Evolutionary conservation across 2,888 invertebrate genomes (phyloP), one percentile per base, ranked within the genome.

Genomic region (Zonitis immaculata): DNA sequence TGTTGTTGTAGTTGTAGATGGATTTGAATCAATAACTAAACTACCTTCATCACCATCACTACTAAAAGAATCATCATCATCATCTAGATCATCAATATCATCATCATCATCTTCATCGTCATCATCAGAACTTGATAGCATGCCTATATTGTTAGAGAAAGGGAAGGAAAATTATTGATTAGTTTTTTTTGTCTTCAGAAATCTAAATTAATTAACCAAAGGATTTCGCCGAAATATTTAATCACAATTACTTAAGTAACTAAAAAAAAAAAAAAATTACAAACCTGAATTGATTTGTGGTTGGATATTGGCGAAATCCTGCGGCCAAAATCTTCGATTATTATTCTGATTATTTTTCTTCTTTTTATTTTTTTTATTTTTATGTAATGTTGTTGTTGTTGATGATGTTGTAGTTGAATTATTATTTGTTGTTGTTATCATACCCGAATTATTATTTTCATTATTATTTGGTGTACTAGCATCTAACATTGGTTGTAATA

Each of bases 401-500:
- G 30, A 12, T 32, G 30, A 6, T 8, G 30, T 3, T 12, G 35
- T 35, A 8, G 35, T 35, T 16, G 14, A 22, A 5, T 22, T 22
- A 22, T n/a, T n/a, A n/a, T n/a, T 32, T 32, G 32, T 14, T 14
- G 32, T 32, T 32, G 12, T 12, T 35, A 7, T 35, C 35, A 35
- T 16, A 35, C 16, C 16, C 3, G 35, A 14, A 35, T 35, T 16
- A 14, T n/a, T n/a, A n/a, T n/a, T n/a, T n/a, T n/a, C n/a, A n/a
- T 12, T 12, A 25, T 68, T 66, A 12, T 64, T 49, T 12, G 71
- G 70, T 18, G 80, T 80, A 44, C 83, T 83, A 11, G 83, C 84
- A 71, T 95, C 94, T 45, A 95, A 75, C 94, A 95, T 95, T 0
- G 95, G 95, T 73, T 94, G 94, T 49, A 95, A 78, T 66, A 95